Evolutionary conservation across 2,888 invertebrate species (phyloP).

Genomic region (Heterodera filipjevi): DNA sequence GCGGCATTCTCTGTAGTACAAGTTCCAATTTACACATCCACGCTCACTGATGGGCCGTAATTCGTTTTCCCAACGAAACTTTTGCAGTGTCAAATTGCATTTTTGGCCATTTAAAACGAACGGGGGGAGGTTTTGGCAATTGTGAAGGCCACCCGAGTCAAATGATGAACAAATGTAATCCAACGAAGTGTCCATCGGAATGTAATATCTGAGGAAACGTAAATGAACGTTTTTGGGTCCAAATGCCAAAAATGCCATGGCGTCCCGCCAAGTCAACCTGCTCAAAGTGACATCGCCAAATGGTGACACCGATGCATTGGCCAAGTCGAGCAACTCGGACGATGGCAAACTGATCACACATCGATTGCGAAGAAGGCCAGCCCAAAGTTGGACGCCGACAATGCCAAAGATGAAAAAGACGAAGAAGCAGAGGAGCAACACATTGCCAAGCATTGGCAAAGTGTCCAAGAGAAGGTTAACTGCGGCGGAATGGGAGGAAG

Average conservation of each 20-base stretch:
- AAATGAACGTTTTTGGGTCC: slow-evolving; percentile 15
- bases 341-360: slow-evolving; percentile 62
- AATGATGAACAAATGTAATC: slow-evolving; percentile 95
- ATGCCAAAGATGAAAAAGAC: slow-evolving; percentile 99
- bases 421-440: slow-evolving; percentile 93
- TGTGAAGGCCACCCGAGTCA: slow-evolving; percentile 90
- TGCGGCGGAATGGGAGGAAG: slow-evolving; percentile 69
- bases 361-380: slow-evolving; percentile 81
- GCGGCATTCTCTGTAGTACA: slow-evolving; percentile 92
- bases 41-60: slow-evolving; percentile 52
- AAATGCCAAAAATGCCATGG: not conserved
- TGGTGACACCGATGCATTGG: slow-evolving; percentile 45
- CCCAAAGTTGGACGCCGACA: slow-evolving; percentile 98
- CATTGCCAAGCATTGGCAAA: slow-evolving; percentile 98
- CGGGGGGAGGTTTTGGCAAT: slow-evolving; percentile 82
- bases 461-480: slow-evolving; percentile 98
- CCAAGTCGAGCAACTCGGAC: slow-evolving; percentile 42
- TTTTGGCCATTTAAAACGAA: slow-evolving; percentile 73
- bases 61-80: slow-evolving; percentile 50
- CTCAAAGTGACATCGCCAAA: slow-evolving; percentile 59
- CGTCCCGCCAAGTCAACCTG: slow-evolving; percentile 37
- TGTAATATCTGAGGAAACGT: slow-evolving; percentile 58
- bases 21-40: slow-evolving; percentile 96
- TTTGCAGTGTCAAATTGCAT: slow-evolving; percentile 62
- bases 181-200: slow-evolving; percentile 70